Evolutionary conservation across 2,113 vertebrate species (phyloP), one percentile per base, ranked within the genome.

Genomic region (Pachyramphus minor): DNA sequence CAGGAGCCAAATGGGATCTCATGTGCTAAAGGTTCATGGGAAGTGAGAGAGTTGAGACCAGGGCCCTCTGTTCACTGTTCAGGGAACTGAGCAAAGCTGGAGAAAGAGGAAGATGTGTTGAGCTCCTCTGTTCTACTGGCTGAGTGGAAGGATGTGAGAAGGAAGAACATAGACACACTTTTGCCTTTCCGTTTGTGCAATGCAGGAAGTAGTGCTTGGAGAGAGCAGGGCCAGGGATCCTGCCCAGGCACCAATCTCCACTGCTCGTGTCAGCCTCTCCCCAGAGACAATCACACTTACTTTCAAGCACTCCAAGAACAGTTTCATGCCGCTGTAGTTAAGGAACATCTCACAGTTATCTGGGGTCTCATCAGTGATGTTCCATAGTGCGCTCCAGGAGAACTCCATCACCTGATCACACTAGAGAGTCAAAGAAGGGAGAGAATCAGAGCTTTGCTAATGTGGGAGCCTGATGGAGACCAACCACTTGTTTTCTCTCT

Each of bases 341-440:
- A 99, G 99, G 96, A 99, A 99, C 99, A 99, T 99, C 97, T 99
- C 99, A 6, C 99, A 99, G 97, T 99, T 99, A 97, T 99, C 99
- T 0, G 99, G 99, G 0, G 99, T 99, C 97, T 99, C 99, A 5
- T 99, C 99, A 0, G 99, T 99, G 97, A 99, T 99, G 97, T 99
- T 99, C 99, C 99, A 99, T 72, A 99, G 98, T 16, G 99, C 99
- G 1, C 99, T 99, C 99, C 99, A 99, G 83, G 99, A 99, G 90
- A 99, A 99, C 98, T 99, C 99, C 99, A 99, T 99, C 95, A 99
- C 99, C 97, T 99, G 99, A 94, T 99, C 99, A 52, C 99, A 99
- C 99, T 99, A 81, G 1, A 11, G 25, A 71, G 18, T 23, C 42
- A 8, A 47, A 53, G 52, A 89, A 59, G 50, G 33, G 37, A 93